These are phyloP conservation scores for Brachionus manjavacas DNA, from an alignment of 1,140 invertebrate species.

Conservation along the genomic window DNA sequence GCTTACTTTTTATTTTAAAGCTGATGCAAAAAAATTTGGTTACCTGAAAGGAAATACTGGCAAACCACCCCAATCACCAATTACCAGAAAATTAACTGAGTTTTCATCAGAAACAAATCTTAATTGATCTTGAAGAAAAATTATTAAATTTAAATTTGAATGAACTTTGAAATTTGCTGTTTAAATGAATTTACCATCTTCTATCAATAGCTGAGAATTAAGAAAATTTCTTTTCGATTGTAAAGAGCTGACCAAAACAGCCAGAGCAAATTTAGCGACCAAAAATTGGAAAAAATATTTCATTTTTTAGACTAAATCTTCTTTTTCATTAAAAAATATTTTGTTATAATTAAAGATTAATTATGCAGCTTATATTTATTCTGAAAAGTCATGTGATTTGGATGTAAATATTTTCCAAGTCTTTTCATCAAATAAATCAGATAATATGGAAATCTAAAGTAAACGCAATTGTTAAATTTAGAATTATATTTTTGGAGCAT, in stretches of 20 bases:
- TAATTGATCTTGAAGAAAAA: neutral
- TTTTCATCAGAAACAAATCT: neutral
- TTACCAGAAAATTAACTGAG: constrained; percentile 4
- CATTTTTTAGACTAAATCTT: neutral
- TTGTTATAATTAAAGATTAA: neutral
- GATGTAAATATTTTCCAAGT: neutral
- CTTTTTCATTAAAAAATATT: neutral
- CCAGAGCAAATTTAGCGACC: neutral
- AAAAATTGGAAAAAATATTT: neutral
- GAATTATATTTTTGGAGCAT: neutral
- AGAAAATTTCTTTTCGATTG: neutral
- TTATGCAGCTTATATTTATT: neutral
- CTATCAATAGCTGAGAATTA: neutral
- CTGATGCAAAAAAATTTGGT: neutral
- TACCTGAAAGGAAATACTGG: constrained; percentile 49
- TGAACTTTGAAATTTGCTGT: neutral
- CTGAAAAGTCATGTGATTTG: neutral
- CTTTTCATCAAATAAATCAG: neutral
- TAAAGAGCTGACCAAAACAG: neutral
- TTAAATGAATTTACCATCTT: neutral
- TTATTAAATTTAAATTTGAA: neutral
- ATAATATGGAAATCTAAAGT: neutral
- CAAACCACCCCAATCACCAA: constrained; percentile 51
- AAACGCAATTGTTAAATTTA: neutral
- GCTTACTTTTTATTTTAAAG: no score